These are phyloP conservation scores for Gymnothorax javanicus DNA, from an alignment of 2,797 vertebrate species.

Conservation along the genomic window DNA sequence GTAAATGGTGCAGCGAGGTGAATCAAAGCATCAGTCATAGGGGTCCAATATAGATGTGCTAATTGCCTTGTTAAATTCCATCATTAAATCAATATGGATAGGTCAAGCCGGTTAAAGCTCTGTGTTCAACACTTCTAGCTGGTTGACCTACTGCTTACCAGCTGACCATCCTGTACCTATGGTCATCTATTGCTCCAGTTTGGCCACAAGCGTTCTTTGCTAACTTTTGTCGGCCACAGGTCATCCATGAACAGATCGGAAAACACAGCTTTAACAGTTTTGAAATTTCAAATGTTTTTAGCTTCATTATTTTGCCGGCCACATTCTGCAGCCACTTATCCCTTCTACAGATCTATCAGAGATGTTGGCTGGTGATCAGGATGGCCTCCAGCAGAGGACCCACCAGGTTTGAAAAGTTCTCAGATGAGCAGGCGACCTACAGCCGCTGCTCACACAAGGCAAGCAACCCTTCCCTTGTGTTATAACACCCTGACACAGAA, in stretches of 20 bases:
- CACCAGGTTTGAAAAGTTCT: slow-evolving; percentile 81
- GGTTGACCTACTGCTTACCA: too few species aligned
- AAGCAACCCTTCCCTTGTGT: slow-evolving; percentile 41
- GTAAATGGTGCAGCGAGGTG: background rate
- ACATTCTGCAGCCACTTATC: background rate
- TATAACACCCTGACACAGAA: slow-evolving; percentile 5
- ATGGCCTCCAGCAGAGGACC: slow-evolving; percentile 83
- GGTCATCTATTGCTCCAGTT: too few species aligned
- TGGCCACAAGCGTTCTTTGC: too few species aligned
- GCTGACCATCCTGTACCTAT: too few species aligned
- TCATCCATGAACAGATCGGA: too few species aligned
- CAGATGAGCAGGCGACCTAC: slow-evolving; percentile 80
- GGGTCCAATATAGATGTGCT: background rate
- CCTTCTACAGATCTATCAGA: slow-evolving; percentile 74
- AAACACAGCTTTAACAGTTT: too few species aligned
- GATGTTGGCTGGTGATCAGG: slow-evolving; percentile 82
- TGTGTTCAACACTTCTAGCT: too few species aligned
- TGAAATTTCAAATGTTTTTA: too few species aligned
- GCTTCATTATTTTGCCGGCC: too few species aligned
- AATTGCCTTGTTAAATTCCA: background rate
- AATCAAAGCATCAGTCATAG: background rate
- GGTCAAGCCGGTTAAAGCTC: too few species aligned
- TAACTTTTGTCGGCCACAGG: too few species aligned
- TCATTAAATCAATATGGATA: too few species aligned
- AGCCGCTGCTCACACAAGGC: slow-evolving; percentile 82